phyloP scores from a whole-genome alignment of 2,888 invertebrate genomes.

The Netelia fuscicornis region DNA sequence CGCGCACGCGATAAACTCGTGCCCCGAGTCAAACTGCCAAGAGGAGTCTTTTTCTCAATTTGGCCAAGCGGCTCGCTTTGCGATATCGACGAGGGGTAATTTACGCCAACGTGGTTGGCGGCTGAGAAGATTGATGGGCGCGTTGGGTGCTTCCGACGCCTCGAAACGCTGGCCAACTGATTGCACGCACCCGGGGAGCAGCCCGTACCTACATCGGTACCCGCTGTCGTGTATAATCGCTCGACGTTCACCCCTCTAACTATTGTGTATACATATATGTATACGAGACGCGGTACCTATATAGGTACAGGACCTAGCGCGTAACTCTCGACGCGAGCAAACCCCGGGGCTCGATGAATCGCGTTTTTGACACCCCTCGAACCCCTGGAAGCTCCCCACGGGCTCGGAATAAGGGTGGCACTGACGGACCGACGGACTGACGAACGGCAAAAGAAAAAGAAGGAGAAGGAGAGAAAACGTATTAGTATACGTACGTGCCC shows the following conservation, averaged over 20 bases:
- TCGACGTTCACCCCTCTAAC: not conserved
- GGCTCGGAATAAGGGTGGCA: constrained; percentile 4
- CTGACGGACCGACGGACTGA: not conserved
- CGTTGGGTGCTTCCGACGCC: constrained; percentile 77
- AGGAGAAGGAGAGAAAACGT: not conserved
- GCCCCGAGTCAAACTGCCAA: too few species aligned
- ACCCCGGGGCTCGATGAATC: constrained; percentile 55
- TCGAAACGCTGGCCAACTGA: constrained; percentile 58
- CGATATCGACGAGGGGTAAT: constrained; percentile 84
- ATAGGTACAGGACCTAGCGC: too few species aligned
- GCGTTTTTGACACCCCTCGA: constrained; percentile 55
- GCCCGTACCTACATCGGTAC: not conserved
- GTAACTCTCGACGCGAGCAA: constrained; percentile 6
- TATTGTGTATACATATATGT: constrained; percentile 34
- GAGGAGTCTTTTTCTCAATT: constrained; percentile 63
- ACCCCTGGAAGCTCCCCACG: not conserved
- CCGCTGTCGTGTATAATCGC: not conserved
- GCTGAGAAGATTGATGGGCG: constrained; percentile 82
- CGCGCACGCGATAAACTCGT: too few species aligned
- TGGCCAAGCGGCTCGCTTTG: constrained; percentile 74
- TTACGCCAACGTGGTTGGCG: constrained; percentile 82
- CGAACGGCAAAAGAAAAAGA: not conserved
- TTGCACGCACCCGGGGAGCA: constrained; percentile 3
- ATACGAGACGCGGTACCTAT: too few species aligned
- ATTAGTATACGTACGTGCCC: too few species aligned